Evolutionary conservation across 2,113 vertebrate species (phyloP), one percentile per base, ranked within the genome.

Genomic region (Neomonachus schauinslandi): DNA sequence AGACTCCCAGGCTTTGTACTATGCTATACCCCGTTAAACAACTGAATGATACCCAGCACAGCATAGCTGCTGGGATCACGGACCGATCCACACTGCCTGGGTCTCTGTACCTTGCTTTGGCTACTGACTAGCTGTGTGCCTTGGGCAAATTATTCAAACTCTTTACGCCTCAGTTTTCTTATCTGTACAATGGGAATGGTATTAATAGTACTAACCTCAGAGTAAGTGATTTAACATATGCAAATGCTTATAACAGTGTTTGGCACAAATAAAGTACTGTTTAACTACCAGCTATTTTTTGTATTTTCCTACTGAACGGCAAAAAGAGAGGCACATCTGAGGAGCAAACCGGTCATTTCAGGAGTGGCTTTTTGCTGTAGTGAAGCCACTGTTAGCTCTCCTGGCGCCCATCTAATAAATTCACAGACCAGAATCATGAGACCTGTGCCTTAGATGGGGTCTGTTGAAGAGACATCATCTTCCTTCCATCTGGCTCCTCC

Each of bases 101-200:
- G 22, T 65, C 51, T 33, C 51, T 33, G 15, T 16, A 4, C 11
- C 49, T 74, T 15, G 4, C 28, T 93, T 59, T 79, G 39, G 33
- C 15, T 69, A 69, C 65, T 53, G 49, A 85, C 8, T 24, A 71
- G 57, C 51, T 57, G 19, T 18, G 42, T 55, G 14, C 55, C 49
- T 82, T 31, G 26, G 22, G 49, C 67, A 67, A 69, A 5, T 83
- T 69, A 80, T 10, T 84, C 83, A 83, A 92, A 36, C 39, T 57
- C 51, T 69, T 84, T 61, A 33, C 59, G 46, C 90, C 84, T 95
- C 69, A 18, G 46, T 94, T 94, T 94, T 69, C 80, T 81, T 55
- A 72, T 39, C 76, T 97, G 39, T 91, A 77, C 81, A 36, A 82
- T 46, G 71, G 57, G 69, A 80, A 74, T 28, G 4, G 19, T 8